Conservation (phyloP, 2,888 invertebrate genomes). For the Scaptodrosophila latifasciaeformis region DNA sequence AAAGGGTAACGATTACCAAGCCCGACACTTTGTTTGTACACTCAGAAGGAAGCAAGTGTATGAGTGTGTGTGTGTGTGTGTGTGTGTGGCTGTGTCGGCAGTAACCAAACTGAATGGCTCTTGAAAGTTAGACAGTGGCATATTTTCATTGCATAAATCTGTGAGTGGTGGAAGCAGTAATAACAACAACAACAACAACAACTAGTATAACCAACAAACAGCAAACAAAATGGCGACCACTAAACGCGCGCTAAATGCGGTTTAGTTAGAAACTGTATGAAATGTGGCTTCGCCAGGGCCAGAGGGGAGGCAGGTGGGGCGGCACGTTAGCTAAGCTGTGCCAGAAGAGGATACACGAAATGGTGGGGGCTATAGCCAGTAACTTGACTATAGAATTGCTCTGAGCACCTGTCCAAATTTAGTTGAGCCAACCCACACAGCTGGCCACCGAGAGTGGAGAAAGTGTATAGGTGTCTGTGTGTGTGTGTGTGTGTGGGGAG, state of each 20-base stretch:
- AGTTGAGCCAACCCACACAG: conserved; percentile 12
- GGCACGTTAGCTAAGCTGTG: conserved; percentile 28
- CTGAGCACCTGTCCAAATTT: conserved; percentile 45
- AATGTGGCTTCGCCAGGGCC: conserved; percentile 38
- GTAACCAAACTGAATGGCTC: conserved; percentile 45
- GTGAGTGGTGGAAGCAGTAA: conserved; percentile 16
- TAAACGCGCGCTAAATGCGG: conserved; percentile 67
- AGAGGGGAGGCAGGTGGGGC: not conserved
- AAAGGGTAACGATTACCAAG: too few relatives aligned
- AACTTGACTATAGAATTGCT: conserved; percentile 31
- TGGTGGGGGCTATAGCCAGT: too few relatives aligned
- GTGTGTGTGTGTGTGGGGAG: too few relatives aligned
- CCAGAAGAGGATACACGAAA: too few relatives aligned
- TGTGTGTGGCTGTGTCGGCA: conserved; percentile 12
- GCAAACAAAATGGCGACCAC: conserved; percentile 54
- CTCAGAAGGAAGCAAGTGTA: conserved; percentile 8
- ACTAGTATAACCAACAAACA: conserved; percentile 16
- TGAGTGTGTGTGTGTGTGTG: conserved; percentile 11
- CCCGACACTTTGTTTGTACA: too few relatives aligned
- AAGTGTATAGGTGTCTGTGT: too few relatives aligned
- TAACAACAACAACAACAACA: conserved; percentile 37
- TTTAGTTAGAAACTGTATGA: conserved; percentile 57
- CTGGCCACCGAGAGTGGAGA: not conserved
- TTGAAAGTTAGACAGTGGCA: conserved; percentile 53
- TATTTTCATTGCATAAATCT: conserved; percentile 55